Conservation (phyloP, 2,797 vertebrate genomes). For the Enteromius treurensis region DNA sequence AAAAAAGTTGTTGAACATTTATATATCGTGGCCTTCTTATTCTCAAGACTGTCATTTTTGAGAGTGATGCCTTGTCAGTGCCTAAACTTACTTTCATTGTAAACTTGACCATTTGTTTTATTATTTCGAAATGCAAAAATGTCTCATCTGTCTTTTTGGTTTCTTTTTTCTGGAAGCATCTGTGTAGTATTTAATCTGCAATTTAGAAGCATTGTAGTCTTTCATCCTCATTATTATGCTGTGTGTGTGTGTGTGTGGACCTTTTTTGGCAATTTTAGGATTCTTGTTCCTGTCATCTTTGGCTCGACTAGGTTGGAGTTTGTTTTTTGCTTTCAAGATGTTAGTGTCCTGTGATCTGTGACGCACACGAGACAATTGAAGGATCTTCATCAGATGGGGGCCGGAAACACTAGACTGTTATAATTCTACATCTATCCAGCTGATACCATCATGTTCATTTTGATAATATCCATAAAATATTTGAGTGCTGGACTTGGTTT, state of each 20-base stretch:
- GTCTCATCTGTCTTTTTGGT: slow-evolving; percentile 14
- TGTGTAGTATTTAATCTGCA: slow-evolving; percentile 43
- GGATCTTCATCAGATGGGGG: slow-evolving; percentile 64
- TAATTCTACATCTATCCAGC: slow-evolving; percentile 53
- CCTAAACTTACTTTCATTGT: slow-evolving; percentile 85
- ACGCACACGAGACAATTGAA: slow-evolving; percentile 68
- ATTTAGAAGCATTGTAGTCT: slow-evolving; percentile 72
- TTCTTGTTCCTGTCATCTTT: slow-evolving; percentile 63
- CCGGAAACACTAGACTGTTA: slow-evolving; percentile 60
- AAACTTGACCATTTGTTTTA: slow-evolving; percentile 64
- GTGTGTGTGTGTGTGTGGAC: slow-evolving; percentile 61
- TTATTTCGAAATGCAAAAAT: slow-evolving; percentile 57
- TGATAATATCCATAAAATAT: slow-evolving; percentile 34
- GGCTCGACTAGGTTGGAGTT: slow-evolving; percentile 55
- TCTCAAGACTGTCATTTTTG: slow-evolving; percentile 84
- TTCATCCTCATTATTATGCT: slow-evolving; percentile 67
- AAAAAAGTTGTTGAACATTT: slow-evolving; percentile 81
- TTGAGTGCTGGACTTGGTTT: slow-evolving; percentile 34
- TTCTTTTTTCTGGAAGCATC: slow-evolving; percentile 71
- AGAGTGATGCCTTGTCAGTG: slow-evolving; percentile 88
- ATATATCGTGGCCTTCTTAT: slow-evolving; percentile 87
- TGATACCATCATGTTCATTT: slow-evolving; percentile 18
- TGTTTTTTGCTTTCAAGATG: slow-evolving; percentile 60
- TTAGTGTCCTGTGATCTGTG: slow-evolving; percentile 56
- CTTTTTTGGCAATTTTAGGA: slow-evolving; percentile 40